Conservation (phyloP, 1,140 invertebrate species). For the Apis dorsata region DNA sequence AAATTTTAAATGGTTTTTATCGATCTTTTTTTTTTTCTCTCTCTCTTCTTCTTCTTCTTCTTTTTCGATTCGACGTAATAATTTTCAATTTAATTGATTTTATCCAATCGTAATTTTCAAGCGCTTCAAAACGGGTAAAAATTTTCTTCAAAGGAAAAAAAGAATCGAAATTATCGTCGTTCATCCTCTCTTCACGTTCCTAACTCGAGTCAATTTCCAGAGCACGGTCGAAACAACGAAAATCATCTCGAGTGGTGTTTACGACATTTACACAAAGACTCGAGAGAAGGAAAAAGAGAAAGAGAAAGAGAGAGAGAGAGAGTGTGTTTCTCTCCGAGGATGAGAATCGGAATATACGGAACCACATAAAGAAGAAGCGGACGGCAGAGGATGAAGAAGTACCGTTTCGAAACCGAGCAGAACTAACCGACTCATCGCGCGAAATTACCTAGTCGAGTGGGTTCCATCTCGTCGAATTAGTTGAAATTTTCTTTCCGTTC, state of each 20-base stretch:
- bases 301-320: background rate
- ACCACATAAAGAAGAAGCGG: slow-evolving; percentile 13
- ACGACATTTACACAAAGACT: slow-evolving; percentile 28
- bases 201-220: slow-evolving; percentile 25
- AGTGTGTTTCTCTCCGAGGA: background rate
- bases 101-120: too few relatives aligned
- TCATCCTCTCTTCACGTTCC: background rate
- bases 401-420: slow-evolving; percentile 52
- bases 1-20: too few relatives aligned
- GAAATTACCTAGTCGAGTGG: slow-evolving; percentile 71
- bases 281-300: background rate
- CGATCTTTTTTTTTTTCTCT: too few relatives aligned
- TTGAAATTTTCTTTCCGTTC: slow-evolving; percentile 67
- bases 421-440: slow-evolving; percentile 70
- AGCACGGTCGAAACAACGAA: slow-evolving; percentile 25
- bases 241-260: slow-evolving; percentile 54
- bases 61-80: background rate
- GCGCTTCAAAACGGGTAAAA: too few relatives aligned
- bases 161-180: too few relatives aligned
- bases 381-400: slow-evolving; percentile 30
- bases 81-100: too few relatives aligned
- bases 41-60: too few relatives aligned
- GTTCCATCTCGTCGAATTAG: slow-evolving; percentile 68
- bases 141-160: too few relatives aligned
- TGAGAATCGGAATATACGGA: background rate